Percentiles rank a stretch among this genome's conserved stretches.
These are phyloP conservation scores for Limonius californicus DNA, from an alignment of 1,140 invertebrate species.

Conservation along the genomic window DNA sequence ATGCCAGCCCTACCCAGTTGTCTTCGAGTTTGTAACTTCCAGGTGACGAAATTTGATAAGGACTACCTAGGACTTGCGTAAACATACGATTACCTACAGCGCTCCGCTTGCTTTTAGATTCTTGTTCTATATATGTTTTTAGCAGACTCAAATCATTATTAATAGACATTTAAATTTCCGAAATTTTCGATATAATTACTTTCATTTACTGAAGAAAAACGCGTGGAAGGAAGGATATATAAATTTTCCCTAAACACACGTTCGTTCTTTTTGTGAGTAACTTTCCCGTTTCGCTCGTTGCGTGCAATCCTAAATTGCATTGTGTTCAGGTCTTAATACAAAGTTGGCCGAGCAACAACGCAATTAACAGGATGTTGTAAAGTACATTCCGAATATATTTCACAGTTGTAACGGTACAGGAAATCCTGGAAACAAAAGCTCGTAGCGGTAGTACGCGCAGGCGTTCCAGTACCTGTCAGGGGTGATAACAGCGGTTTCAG, in stretches of 20 bases:
- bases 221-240: neutral
- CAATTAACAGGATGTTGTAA: constrained; percentile 15
- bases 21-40: no score
- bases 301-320: constrained; percentile 13
- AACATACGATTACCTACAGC: no score
- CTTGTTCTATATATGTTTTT: no score
- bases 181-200: no score
- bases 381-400: constrained; percentile 14
- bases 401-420: constrained; percentile 4
- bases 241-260: neutral
- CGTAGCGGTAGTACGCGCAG: neutral
- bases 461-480: neutral
- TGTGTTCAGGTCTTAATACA: constrained; percentile 11
- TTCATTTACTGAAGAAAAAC: neutral
- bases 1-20: no score
- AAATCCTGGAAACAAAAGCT: constrained; percentile 10
- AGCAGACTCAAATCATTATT: no score
- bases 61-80: no score
- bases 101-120: no score
- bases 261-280: neutral
- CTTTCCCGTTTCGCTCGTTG: constrained; percentile 4
- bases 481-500: constrained; percentile 2
- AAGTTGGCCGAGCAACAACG: constrained; percentile 11
- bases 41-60: no score
- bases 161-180: no score